These are phyloP conservation scores for human (Homo sapiens) DNA, from an alignment of 2,113 vertebrate genomes.

Conservation along the genomic window GRCh38 chr4:62495501-62496000, in stretches of 20 bases:
- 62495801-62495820: neutral
- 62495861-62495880: neutral
- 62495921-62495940: neutral
- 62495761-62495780: neutral
- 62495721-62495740: neutral
- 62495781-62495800: neutral
- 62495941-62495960: neutral
- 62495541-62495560: neutral
- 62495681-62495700: neutral
- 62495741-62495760: neutral
- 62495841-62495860: neutral
- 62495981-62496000: neutral
- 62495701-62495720: neutral
- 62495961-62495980: neutral
- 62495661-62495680: neutral
- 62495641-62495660: neutral
- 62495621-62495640: neutral
- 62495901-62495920: neutral
- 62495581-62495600: neutral
- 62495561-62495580: neutral
- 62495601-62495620: neutral
- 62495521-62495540: neutral
- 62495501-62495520: neutral
- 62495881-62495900: neutral
- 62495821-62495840: neutral